Conservation (phyloP, 2,113 vertebrate genomes). For the Nerophis lumbriciformis region DNA sequence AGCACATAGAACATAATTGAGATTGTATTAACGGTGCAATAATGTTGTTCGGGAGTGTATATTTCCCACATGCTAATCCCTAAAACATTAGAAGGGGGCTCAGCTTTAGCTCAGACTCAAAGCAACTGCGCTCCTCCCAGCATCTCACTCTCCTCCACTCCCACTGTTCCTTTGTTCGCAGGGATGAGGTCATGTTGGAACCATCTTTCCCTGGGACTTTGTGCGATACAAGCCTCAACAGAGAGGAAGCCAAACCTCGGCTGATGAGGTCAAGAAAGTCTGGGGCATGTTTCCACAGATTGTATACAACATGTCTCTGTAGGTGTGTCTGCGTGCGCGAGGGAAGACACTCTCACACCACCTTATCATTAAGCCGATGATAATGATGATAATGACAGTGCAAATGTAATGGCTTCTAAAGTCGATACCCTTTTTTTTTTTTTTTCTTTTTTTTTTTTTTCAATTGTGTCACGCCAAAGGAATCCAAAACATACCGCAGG, state of each 20-base stretch:
- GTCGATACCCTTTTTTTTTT: not conserved
- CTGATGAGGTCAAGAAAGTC: conserved; percentile 8
- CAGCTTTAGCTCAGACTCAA: not conserved
- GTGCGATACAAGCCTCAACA: conserved; percentile 13
- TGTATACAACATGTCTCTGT: not conserved
- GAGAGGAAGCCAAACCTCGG: conserved; percentile 12
- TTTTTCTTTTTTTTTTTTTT: not conserved
- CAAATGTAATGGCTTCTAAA: conserved; percentile 7
- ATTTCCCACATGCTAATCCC: not conserved
- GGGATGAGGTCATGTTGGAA: conserved; percentile 9
- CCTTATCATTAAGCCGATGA: conserved; percentile 4
- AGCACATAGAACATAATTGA: too few species aligned
- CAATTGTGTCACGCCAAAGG: not conserved
- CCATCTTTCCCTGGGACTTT: conserved; percentile 7
- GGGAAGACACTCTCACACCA: not conserved
- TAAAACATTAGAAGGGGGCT: not conserved
- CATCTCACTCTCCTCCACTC: not conserved
- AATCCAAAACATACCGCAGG: conserved; percentile 8
- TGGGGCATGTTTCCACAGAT: conserved; percentile 9
- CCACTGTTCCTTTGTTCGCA: conserved; percentile 4
- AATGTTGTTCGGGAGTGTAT: not conserved
- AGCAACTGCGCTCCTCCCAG: conserved; percentile 4
- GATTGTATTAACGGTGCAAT: too few species aligned
- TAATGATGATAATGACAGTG: conserved; percentile 9
- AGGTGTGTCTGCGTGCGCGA: conserved; percentile 3